phyloP scores from a whole-genome alignment of 2,888 invertebrate genomes.

The Dexiosoma caninum region DNA sequence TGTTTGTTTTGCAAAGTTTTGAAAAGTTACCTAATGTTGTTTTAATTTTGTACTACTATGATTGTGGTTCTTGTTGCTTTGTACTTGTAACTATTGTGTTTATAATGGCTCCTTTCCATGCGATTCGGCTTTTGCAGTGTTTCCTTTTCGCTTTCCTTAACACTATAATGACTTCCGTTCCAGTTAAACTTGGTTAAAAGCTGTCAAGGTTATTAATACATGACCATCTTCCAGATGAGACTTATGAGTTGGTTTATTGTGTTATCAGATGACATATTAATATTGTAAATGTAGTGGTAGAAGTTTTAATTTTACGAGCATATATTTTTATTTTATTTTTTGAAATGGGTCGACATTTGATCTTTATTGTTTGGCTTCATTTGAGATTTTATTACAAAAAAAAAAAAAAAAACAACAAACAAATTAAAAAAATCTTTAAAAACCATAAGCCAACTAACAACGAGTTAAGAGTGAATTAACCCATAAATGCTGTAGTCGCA shows the following conservation, averaged over 20 bases:
- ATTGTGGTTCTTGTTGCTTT: not conserved
- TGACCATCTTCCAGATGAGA: conserved; percentile 25
- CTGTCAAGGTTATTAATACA: conserved; percentile 55
- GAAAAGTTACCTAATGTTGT: conserved; percentile 22
- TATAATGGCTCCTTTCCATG: conserved; percentile 15
- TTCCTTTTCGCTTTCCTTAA: conserved; percentile 18
- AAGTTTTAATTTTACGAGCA: not conserved
- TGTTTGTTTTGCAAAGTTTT: conserved; percentile 7
- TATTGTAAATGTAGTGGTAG: conserved; percentile 24
- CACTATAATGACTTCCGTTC: conserved; percentile 62
- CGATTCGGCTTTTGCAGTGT: not conserved
- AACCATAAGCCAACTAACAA: not conserved
- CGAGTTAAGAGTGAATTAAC: not conserved
- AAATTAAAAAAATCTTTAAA: not conserved
- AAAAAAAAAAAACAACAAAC: not conserved
- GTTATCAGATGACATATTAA: conserved; percentile 59
- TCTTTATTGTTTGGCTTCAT: conserved; percentile 57
- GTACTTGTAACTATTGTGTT: conserved; percentile 12
- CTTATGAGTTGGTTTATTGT: conserved; percentile 9
- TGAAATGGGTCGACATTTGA: conserved; percentile 20
- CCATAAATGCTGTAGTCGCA: conserved; percentile 2
- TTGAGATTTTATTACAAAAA: conserved; percentile 34
- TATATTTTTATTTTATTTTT: not conserved
- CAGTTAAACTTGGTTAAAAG: conserved; percentile 35
- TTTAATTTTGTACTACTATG: not conserved